A percentile compares a stretch with the other conserved stretches of the same genome.
Conservation (phyloP, 2,113 vertebrate species). For the Grallaria varia region DNA sequence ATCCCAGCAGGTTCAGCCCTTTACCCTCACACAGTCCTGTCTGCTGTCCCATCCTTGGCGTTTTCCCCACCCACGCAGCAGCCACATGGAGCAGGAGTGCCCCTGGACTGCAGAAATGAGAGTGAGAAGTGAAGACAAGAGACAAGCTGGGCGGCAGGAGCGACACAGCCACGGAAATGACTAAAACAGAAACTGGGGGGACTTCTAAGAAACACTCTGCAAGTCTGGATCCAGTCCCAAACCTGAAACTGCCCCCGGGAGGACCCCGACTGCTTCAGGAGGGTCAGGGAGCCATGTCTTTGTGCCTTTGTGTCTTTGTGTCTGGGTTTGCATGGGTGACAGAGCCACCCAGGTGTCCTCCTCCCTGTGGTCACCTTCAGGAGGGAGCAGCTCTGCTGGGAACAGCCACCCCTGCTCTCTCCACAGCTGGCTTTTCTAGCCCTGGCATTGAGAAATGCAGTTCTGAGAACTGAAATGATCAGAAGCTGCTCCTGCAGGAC, state of each 20-base stretch:
- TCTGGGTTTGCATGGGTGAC: fast-evolving
- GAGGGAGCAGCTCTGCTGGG: not conserved
- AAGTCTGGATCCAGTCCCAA: not conserved
- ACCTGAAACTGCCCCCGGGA: not conserved
- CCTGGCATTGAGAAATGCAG: not conserved
- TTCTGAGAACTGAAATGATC: not conserved
- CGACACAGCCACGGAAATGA: fast-evolving
- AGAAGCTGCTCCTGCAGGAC: not conserved
- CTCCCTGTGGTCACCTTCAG: not conserved
- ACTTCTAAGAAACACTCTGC: not conserved
- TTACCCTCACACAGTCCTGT: fast-evolving
- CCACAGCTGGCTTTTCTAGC: not conserved
- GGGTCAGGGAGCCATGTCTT: not conserved
- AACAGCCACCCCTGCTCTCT: not conserved
- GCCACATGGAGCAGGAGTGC: fast-evolving
- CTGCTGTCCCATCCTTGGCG: not conserved
- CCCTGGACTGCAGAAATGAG: not conserved
- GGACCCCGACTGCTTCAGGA: not conserved
- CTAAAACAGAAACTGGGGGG: not conserved
- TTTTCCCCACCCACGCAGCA: not conserved
- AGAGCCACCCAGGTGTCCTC: not conserved
- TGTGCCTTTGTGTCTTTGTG: fast-evolving
- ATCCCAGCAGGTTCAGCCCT: not conserved
- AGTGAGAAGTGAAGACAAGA: not conserved
- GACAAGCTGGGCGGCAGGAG: not conserved